Conservation (phyloP, 2,888 invertebrate genomes). For the Caenorhabditis panamensis region DNA sequence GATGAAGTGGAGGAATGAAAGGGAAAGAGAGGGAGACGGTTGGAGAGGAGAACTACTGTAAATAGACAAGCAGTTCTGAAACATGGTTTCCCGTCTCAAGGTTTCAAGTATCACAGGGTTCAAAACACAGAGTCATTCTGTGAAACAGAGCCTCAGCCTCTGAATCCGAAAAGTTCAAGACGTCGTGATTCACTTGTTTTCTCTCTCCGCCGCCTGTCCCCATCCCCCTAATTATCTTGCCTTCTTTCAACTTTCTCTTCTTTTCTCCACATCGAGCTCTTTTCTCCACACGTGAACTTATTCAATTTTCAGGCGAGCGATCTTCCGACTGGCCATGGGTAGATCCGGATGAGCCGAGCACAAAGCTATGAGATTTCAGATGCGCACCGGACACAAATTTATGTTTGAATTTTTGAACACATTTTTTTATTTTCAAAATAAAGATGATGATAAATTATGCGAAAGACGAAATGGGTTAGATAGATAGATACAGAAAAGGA, state of each 20-base stretch:
- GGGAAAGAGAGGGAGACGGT: background rate
- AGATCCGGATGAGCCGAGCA: slow-evolving; percentile 76
- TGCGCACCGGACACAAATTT: background rate
- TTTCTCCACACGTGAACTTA: background rate
- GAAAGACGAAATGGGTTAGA: slow-evolving; percentile 24
- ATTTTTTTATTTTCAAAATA: background rate
- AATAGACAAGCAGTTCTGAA: too few species aligned
- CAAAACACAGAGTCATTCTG: background rate
- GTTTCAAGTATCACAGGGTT: background rate
- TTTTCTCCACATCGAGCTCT: slow-evolving; percentile 10
- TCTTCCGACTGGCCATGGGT: slow-evolving; percentile 74
- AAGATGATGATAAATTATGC: slow-evolving; percentile 25
- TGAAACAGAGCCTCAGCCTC: background rate
- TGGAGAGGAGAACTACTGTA: background rate
- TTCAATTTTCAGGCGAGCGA: slow-evolving; percentile 47
- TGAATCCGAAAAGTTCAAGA: slow-evolving; percentile 18
- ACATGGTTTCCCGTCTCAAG: too few species aligned
- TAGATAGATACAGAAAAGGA: slow-evolving; percentile 1
- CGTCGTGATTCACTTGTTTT: slow-evolving; percentile 26
- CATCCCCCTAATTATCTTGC: slow-evolving; percentile 24
- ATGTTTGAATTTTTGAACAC: background rate
- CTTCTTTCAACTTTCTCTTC: slow-evolving; percentile 12
- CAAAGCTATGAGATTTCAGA: slow-evolving; percentile 67
- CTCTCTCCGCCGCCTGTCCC: background rate
- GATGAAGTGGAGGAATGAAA: background rate